Evolutionary conservation across 2,888 invertebrate species (phyloP), one percentile per base, ranked within the genome.

Genomic region (Cynaeus angustus): DNA sequence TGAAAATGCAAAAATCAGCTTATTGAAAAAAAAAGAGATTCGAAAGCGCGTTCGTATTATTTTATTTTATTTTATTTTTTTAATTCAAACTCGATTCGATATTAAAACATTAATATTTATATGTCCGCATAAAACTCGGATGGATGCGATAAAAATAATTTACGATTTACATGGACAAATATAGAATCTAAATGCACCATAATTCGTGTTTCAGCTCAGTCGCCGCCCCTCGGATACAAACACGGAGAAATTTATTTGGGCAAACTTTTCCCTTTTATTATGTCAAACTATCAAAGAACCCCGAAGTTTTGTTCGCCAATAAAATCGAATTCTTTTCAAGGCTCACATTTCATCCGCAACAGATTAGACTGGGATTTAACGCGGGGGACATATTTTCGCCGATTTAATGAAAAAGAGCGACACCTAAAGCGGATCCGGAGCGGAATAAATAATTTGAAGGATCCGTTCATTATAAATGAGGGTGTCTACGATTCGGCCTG

Each of bases 401-500:
- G 43, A 3, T 9, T 50, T 8, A 26, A 10, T 26, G 28, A 4
- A 6, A n/a, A 13, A 26, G 28, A 13, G 46, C n/a, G n/a, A n/a
- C n/a, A n/a, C n/a, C n/a, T n/a, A 21, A 4, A 21, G 21, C 21
- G n/a, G n/a, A n/a, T 21, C 10, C 7, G 3, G 10, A 43, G 43
- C 38, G 38, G 8, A 43, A 56, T 59, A 59, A 59, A 46, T 59
- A 59, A 59, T 46, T 59, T 59, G 26, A 10, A 13, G 5, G 59
- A 10, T 4, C 33, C 46, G 14, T 59, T 12, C 33, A 59, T 59
- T 46, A 59, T 46, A 33, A 59, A 59, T 59, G 46, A 59, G 59
- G 46, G 59, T 59, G 14, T 45, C 59, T 46, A 46, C 46, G 59
- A 59, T 59, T 59, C 37, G 56, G 55, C 37, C 41, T 41, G 14